Evolutionary conservation across 2,888 invertebrate species (phyloP), one percentile per base, ranked within the genome.

Genomic region (Nomada ferruginata): DNA sequence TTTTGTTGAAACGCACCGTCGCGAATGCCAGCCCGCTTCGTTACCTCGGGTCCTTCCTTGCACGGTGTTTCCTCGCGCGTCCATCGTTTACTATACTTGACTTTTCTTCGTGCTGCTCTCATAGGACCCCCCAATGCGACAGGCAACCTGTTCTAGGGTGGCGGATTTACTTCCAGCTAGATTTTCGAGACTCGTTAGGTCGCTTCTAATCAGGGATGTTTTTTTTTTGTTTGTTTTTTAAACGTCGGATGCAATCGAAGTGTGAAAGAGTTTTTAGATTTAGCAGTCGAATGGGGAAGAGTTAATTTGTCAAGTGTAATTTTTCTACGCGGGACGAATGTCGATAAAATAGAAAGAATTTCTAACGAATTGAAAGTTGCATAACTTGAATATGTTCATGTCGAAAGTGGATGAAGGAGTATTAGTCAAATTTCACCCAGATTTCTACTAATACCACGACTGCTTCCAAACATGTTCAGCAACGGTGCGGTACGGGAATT

Each of bases 21-120:
- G 60, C 81, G 42, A 59, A 75, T 55, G 47, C 60, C 65, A 29
- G 53, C 66, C 60, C 75, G 81, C 70, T 71, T 75, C 70, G 75
- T 66, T 76, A 57, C 57, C 65, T 47, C 55, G n/a, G 50, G 61
- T 55, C 63, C 69, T 55, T 57, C 57, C 29, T 36, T 4, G 44
- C 26, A 9, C 42, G 4, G 18, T 42, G 42, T 44, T 20, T 55
- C 36, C 55, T 4, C 42, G 2, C 15, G 18, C 13, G 1, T 57
- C 42, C 50, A 5, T 18, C 36, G 23, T 15, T 18, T 23, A 7
- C 55, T n/a, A 1, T 26, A 13, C 57, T 23, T 53, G 18, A 57
- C 50, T 50, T 50, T 52, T 42, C 65, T 47, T 52, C 42, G 1
- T 18, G n/a, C 29, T 18, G 44, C 20, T 64, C 44, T 65, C 36